Base-by-base conservation (phyloP, 2,797 vertebrate species). In the Phyllotis vaccarum region DNA sequence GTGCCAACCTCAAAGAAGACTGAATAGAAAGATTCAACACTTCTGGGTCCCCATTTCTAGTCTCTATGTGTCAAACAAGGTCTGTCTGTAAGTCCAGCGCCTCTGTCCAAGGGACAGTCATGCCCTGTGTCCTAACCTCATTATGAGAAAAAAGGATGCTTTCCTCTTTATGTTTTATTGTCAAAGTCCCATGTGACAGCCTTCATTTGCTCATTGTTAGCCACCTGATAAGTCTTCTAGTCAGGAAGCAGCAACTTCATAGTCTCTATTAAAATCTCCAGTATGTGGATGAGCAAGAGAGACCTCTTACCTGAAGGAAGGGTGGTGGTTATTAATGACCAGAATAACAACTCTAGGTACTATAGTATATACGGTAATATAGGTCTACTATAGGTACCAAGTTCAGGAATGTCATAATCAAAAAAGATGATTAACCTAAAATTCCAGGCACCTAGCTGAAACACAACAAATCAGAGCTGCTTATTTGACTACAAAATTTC, bases 1-100 rank as follows among this genome's bases (percentile, higher is more conserved):
- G 60, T 62, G n/a, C 64, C 64, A 94, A 68, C 40, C 68, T 68
- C 58, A 83, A 49, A 60, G 52, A 76, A 91, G 81, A 78, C 72
- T 46, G 86, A 94, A 89, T 11, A 62, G 88, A 54, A 82, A 27
- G 24, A 93, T 66, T 86, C 54, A 78, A 27, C 3, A 76, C 43
- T 40, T 93, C 80, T 70, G 37, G 46, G 34, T 85, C 19, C 86
- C 40, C 91, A 13, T 56, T 37, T 89, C 64, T 86, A 19, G 75
- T 91, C 56, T 95, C 46, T 64, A 5, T 46, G 52, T 64, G 29
- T 49, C 66, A 81, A 58, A 14, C 40, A 66, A 82, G 66, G 75
- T 74, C 21, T 24, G 37, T 34, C 22, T 58, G 34, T 87, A 16
- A 72, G n/a, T 29, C 34, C 5, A 62, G 29, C 13, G 56, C 40